phyloP scores from a whole-genome alignment of 2,113 vertebrate genomes.

The Nerophis lumbriciformis region DNA sequence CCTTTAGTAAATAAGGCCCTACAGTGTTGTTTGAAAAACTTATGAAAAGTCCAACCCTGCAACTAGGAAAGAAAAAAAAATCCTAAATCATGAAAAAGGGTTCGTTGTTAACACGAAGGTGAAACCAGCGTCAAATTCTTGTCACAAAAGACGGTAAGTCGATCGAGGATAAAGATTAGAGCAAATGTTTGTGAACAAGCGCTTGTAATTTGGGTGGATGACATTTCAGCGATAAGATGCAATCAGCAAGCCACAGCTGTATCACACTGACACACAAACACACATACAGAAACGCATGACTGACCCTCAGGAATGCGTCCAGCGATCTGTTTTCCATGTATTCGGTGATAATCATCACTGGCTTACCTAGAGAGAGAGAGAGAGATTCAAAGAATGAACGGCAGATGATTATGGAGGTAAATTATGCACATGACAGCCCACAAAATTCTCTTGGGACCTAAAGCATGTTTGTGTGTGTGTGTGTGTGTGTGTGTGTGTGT shows the following conservation, averaged over 20 bases:
- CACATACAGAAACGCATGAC: slow-evolving; percentile 60
- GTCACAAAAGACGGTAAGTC: slow-evolving; percentile 15
- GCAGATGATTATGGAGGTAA: slow-evolving; percentile 62
- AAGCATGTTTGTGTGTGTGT: slow-evolving; percentile 19
- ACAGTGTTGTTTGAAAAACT: too few relatives aligned
- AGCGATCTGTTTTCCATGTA: slow-evolving; percentile 99
- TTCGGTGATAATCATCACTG: slow-evolving; percentile 99
- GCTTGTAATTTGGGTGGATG: slow-evolving; percentile 46
- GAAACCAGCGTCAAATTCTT: slow-evolving; percentile 5
- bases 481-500: slow-evolving; percentile 3
- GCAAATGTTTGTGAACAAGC: slow-evolving; percentile 31
- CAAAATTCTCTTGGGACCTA: slow-evolving; percentile 31
- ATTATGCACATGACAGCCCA: slow-evolving; percentile 50
- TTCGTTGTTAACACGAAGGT: slow-evolving; percentile 11
- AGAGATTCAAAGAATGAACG: slow-evolving; percentile 48
- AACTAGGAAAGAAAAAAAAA: background rate
- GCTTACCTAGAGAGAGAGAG: slow-evolving; percentile 80
- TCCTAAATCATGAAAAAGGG: background rate
- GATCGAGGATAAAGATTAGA: slow-evolving; percentile 35
- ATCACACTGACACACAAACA: slow-evolving; percentile 6
- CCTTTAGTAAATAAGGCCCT: too few relatives aligned
- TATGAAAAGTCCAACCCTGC: too few relatives aligned
- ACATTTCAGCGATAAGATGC: slow-evolving; percentile 52
- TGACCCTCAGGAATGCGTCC: slow-evolving; percentile 96
- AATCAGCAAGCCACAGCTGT: slow-evolving; percentile 14